phyloP scores from a whole-genome alignment of 1,140 invertebrate species.

The Drosophila albomicans region DNA sequence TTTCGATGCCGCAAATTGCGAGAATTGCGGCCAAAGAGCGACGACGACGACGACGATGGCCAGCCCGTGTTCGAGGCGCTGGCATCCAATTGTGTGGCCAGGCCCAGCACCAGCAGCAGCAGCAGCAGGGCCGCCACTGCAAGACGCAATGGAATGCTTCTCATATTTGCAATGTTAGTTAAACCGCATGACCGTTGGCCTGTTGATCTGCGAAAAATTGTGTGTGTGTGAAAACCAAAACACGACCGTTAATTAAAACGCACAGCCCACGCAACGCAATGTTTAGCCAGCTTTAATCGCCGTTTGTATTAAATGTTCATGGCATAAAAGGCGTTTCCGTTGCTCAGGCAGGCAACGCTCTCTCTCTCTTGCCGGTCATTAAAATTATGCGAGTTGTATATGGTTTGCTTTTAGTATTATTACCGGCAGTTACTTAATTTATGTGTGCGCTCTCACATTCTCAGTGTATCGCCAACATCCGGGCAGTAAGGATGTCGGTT shows the following conservation, averaged over 20 bases:
- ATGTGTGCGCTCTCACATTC: slow-evolving; percentile 11
- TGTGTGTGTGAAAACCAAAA: slow-evolving; percentile 21
- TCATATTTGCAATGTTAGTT: slow-evolving; percentile 69
- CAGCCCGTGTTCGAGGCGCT: slow-evolving; percentile 81
- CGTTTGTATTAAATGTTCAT: slow-evolving; percentile 33
- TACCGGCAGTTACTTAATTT: slow-evolving; percentile 43
- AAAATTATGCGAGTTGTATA: slow-evolving; percentile 26
- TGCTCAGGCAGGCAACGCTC: slow-evolving; percentile 14
- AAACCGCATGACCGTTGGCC: slow-evolving; percentile 42
- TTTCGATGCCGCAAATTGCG: slow-evolving; percentile 89
- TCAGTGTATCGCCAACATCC: slow-evolving; percentile 15
- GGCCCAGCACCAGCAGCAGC: slow-evolving; percentile 50
- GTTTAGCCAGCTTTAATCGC: slow-evolving; percentile 17
- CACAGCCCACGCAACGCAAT: slow-evolving; percentile 8
- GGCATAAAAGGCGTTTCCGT: slow-evolving; percentile 24
- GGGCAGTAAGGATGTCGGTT: slow-evolving; percentile 15
- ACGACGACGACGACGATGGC: slow-evolving; percentile 85
- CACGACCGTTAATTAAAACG: slow-evolving; percentile 62
- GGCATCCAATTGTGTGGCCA: slow-evolving; percentile 50
- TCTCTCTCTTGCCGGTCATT: slow-evolving; percentile 29
- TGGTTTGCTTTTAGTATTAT: slow-evolving; percentile 41
- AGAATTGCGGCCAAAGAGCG: slow-evolving; percentile 92
- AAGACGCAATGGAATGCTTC: slow-evolving; percentile 66
- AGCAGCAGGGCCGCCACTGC: slow-evolving; percentile 66
- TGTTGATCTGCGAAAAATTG: slow-evolving; percentile 16